Evolutionary conservation across 2,113 vertebrate species (phyloP).

Genomic region (Pheucticus melanocephalus): DNA sequence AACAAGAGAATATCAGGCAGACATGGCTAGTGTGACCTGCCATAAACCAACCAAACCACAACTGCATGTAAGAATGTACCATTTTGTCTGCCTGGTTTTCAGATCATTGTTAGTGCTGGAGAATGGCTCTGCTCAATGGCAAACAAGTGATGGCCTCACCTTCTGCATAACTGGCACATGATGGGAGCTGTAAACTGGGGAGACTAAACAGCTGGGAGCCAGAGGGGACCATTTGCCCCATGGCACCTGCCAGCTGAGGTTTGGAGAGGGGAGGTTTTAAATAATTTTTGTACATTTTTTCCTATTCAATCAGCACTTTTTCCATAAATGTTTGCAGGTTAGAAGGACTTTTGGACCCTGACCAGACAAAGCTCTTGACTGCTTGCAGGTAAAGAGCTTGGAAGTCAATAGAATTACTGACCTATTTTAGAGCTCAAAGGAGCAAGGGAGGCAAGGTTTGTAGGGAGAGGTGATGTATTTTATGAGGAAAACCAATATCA

Average conservation of each 20-base stretch:
- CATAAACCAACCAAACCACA: neutral
- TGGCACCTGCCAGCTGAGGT: neutral
- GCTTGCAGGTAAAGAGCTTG: neutral
- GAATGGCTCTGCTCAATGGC: neutral
- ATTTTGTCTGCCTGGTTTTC: neutral
- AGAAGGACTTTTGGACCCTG: neutral
- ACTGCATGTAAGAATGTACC: neutral
- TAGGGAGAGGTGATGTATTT: neutral
- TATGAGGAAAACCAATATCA: conserved; percentile 1
- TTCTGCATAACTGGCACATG: neutral
- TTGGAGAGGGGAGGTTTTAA: neutral
- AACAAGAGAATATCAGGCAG: neutral
- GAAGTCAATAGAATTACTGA: neutral
- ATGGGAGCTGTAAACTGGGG: neutral
- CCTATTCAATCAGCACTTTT: neutral
- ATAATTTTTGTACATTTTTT: neutral
- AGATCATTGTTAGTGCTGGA: neutral
- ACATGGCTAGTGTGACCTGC: neutral
- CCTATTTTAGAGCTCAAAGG: neutral
- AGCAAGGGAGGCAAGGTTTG: neutral
- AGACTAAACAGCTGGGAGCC: neutral
- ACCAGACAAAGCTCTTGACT: neutral
- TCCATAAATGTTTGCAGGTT: neutral
- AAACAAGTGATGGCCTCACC: neutral
- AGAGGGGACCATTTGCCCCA: neutral